Conservation (phyloP, 2,797 vertebrate species). For the Ceryle rudis region DNA sequence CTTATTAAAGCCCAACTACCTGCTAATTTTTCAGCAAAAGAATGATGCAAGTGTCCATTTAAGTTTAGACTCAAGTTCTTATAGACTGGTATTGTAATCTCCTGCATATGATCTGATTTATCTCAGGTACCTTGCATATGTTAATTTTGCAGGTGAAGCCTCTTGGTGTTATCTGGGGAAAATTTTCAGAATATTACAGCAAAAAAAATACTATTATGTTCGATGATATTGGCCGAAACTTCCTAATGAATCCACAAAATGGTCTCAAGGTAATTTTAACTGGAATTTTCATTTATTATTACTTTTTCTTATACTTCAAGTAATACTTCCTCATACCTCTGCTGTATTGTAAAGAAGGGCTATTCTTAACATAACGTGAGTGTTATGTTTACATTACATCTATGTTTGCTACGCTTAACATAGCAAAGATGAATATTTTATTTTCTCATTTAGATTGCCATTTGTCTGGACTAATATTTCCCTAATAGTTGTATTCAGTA, state of each 20-base stretch:
- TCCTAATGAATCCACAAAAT: slow-evolving; percentile 99
- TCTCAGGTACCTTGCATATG: background rate
- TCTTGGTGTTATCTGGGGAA: slow-evolving; percentile 97
- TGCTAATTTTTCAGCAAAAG: background rate
- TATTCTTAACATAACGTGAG: background rate
- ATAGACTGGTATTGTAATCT: background rate
- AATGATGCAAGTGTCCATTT: background rate
- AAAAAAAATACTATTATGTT: slow-evolving; percentile 99
- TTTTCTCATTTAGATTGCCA: background rate
- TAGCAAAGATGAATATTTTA: background rate
- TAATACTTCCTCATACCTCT: background rate
- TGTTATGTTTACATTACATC: no score
- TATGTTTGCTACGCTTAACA: no score
- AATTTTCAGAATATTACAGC: slow-evolving; percentile 95
- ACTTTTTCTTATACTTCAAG: background rate
- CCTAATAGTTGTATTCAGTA: background rate
- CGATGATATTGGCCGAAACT: slow-evolving; percentile 98
- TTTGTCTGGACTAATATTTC: background rate
- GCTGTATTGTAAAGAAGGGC: background rate
- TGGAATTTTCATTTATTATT: background rate
- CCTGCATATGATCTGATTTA: background rate
- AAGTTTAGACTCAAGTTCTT: background rate
- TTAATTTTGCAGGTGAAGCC: slow-evolving; percentile 91
- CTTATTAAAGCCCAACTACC: background rate
- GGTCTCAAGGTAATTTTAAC: slow-evolving; percentile 90